Base-by-base conservation (phyloP, 2,888 invertebrate genomes). In the Synergus laeviventris region DNA sequence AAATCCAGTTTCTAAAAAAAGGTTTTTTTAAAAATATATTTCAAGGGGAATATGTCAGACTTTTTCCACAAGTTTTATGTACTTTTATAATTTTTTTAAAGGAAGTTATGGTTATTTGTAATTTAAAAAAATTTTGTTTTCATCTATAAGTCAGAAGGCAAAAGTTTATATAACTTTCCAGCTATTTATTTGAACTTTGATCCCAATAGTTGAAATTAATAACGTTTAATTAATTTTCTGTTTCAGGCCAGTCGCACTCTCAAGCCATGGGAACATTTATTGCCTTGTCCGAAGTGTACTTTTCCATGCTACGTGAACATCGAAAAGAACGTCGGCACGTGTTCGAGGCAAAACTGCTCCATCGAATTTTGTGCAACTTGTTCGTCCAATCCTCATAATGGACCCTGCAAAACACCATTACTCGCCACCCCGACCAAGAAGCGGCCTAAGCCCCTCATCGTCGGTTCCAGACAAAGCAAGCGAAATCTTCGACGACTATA, bases 391-490 rank as follows among this genome's bases (percentile, higher is more conserved):
- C 86, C 85, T 16, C 91, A 91, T 80, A 79, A 83, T 3, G 89
- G 89, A 3, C 84, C 90, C 0, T 90, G 90, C 80, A 90, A 88
- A 76, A 90, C 88, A 74, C 88, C 89, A 16, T 85, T 89, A 3
- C 83, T 90, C 49, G 89, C 90, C 18, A 90, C 91, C 9, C 91
- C 91, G 38, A 90, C 90, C 42, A 91, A 91, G 80, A 87, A 88
- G 59, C 89, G 86, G 77, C 87, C 86, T 42, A 85, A 86, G 42
- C 84, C 86, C 9, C 83, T 88, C 42, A 80, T 89, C 62, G 87
- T 87, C 42, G 89, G 90, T 16, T 90, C 90, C 8, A 86, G 87
- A 45, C 90, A 90, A 78, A 89, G 90, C 83, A 91, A 90, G 75
- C 84, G 89, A 61, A 91, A 90, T 80, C 86, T 91, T 31, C 86